Percentiles rank a stretch among this genome's conserved stretches.
phyloP scores from a whole-genome alignment of 1,140 invertebrate genomes.

The Fopius arisanus region DNA sequence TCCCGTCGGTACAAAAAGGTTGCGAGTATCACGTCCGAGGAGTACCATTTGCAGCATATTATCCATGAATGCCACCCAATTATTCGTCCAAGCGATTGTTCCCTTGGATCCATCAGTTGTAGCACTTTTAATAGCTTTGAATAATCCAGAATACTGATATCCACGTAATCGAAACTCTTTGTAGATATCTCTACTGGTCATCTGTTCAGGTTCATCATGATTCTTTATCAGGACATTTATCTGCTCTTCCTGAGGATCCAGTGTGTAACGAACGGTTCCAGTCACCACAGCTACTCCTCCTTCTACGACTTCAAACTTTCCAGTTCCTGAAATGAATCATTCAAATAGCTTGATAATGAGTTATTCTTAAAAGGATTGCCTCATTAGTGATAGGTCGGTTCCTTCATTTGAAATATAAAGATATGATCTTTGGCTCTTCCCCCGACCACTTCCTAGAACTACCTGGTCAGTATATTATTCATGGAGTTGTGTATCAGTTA shows the following conservation, averaged over 20 bases:
- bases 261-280: slow-evolving; percentile 71
- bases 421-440: no score
- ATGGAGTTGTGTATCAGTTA: background rate
- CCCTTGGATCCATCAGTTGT: slow-evolving; percentile 65
- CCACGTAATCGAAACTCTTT: slow-evolving; percentile 91
- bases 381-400: no score
- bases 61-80: slow-evolving; percentile 94
- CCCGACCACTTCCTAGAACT: no score
- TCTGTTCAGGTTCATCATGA: slow-evolving; percentile 42
- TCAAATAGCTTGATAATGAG: no score
- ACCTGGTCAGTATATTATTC: no score
- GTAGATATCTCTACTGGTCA: slow-evolving; percentile 83
- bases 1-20: slow-evolving; percentile 84
- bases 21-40: slow-evolving; percentile 75
- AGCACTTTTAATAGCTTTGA: slow-evolving; percentile 71
- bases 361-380: no score
- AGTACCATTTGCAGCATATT: slow-evolving; percentile 92
- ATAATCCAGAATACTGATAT: slow-evolving; percentile 87
- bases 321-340: slow-evolving; percentile 44
- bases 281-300: slow-evolving; percentile 80
- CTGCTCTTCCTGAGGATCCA: slow-evolving; percentile 58
- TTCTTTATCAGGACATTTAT: slow-evolving; percentile 22
- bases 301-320: slow-evolving; percentile 73
- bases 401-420: no score
- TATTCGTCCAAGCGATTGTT: slow-evolving; percentile 74